Evolutionary conservation across 1,140 invertebrate genomes (phyloP).

Genomic region (Globodera rostochiensis): DNA sequence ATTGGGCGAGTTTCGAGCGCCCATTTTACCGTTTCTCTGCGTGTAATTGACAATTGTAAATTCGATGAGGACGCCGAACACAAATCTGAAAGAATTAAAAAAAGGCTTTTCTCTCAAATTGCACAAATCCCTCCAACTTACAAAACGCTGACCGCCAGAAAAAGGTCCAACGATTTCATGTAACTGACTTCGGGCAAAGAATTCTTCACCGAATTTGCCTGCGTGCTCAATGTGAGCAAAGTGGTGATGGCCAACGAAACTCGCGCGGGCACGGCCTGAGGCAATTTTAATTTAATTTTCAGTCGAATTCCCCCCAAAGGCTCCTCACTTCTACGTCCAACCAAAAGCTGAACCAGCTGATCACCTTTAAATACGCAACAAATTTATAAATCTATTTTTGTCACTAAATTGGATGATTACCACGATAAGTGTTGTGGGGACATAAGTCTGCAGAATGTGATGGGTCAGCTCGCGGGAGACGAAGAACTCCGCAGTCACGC

Average conservation of each 20-base stretch:
- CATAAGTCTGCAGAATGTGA: slow-evolving; percentile 81
- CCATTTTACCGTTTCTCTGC: slow-evolving; percentile 41
- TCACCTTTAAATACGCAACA: slow-evolving; percentile 67
- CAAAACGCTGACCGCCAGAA: slow-evolving; percentile 43
- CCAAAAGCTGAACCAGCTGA: slow-evolving; percentile 79
- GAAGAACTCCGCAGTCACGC: slow-evolving; percentile 76
- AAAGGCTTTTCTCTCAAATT: neutral
- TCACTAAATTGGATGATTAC: slow-evolving; percentile 17
- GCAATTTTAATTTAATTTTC: neutral
- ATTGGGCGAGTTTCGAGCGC: no score
- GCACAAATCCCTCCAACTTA: slow-evolving; percentile 24
- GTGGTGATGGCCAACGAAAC: slow-evolving; percentile 82
- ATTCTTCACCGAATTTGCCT: slow-evolving; percentile 52
- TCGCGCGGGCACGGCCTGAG: slow-evolving; percentile 74
- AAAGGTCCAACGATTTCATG: slow-evolving; percentile 51
- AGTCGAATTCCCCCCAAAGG: neutral
- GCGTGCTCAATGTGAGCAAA: slow-evolving; percentile 66
- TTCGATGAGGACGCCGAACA: slow-evolving; percentile 52
- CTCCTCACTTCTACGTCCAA: slow-evolving; percentile 72
- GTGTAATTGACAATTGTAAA: slow-evolving; percentile 52
- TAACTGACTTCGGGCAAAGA: slow-evolving; percentile 58
- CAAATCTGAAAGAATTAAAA: slow-evolving; percentile 45
- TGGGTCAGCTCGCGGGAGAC: slow-evolving; percentile 85
- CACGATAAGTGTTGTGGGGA: slow-evolving; percentile 72
- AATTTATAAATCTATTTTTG: neutral